These are phyloP conservation scores for Pristionchus entomophagus DNA, from an alignment of 2,888 invertebrate species.

Conservation along the genomic window DNA sequence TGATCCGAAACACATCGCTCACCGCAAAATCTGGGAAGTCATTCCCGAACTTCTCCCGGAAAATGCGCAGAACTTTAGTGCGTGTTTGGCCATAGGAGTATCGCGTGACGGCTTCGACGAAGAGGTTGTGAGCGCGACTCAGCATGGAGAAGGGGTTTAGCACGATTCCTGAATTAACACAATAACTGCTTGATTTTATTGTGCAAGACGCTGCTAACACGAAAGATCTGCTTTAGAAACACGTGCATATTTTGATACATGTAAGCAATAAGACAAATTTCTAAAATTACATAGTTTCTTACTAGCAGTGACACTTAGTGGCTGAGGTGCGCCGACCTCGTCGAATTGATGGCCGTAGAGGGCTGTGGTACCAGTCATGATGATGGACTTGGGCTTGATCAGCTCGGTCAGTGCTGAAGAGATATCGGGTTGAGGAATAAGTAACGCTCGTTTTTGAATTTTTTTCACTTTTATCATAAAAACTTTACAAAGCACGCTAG, in stretches of 20 bases:
- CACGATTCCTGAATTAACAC: neutral
- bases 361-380: neutral
- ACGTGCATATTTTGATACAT: neutral
- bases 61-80: neutral
- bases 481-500: too few species aligned
- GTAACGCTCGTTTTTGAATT: too few species aligned
- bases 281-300: neutral
- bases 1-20: neutral
- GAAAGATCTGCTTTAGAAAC: too few species aligned
- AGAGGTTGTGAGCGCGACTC: constrained; percentile 6
- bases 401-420: constrained; percentile 1
- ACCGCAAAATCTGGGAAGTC: constrained; percentile 32
- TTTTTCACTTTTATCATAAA: too few species aligned
- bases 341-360: constrained; percentile 13
- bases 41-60: neutral
- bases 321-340: constrained; percentile 5
- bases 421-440: too few species aligned
- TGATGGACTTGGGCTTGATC: constrained; percentile 39
- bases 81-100: neutral
- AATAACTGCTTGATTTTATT: too few species aligned
- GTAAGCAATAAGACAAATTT: neutral
- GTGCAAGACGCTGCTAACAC: too few species aligned
- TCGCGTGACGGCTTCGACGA: neutral
- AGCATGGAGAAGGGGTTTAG: neutral
- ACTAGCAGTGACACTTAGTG: neutral